phyloP scores from a whole-genome alignment of 2,888 invertebrate species.

The Phlogophora meticulosa region DNA sequence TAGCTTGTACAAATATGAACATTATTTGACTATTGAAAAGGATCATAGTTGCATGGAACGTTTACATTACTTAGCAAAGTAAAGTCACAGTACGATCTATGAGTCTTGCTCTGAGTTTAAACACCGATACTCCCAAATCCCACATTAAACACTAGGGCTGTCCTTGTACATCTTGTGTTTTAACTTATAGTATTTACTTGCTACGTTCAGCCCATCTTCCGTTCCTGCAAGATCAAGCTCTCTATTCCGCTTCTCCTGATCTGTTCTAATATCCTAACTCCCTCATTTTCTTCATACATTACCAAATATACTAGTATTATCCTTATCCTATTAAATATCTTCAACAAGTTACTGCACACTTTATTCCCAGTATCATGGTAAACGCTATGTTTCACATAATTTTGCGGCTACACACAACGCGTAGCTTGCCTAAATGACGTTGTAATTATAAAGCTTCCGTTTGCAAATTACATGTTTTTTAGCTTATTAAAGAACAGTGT shows the following conservation, averaged over 20 bases:
- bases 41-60: too few species aligned
- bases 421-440: constrained; percentile 48
- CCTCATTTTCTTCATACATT: not conserved
- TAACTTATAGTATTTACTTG: not conserved
- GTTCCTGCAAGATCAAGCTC: too few species aligned
- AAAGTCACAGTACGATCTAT: too few species aligned
- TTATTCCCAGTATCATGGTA: constrained; percentile 38
- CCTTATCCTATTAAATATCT: not conserved
- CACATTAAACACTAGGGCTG: too few species aligned
- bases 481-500: constrained; percentile 55
- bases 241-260: not conserved
- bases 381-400: constrained; percentile 31
- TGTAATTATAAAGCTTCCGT: constrained; percentile 66
- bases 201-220: too few species aligned
- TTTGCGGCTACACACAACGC: constrained; percentile 11
- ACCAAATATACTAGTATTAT: not conserved
- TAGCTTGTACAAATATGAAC: too few species aligned
- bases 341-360: not conserved
- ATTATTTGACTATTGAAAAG: too few species aligned
- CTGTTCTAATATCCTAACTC: too few species aligned
- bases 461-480: constrained; percentile 65
- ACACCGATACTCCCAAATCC: too few species aligned
- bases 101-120: too few species aligned
- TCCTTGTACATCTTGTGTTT: not conserved
- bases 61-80: too few species aligned